Evolutionary conservation across 2,888 invertebrate species (phyloP).

Genomic region (Griposia aprilina): DNA sequence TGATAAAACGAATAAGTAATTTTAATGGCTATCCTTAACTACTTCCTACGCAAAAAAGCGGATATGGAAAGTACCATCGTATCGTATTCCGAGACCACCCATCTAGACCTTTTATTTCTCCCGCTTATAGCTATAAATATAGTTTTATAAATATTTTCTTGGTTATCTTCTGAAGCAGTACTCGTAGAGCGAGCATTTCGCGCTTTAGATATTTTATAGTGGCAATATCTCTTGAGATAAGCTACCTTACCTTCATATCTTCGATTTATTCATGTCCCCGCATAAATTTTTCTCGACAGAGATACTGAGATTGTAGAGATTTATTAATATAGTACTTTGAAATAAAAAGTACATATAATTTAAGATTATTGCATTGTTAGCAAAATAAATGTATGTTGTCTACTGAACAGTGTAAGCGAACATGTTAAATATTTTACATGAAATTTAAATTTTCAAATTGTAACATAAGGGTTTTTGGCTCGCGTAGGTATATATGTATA

Average conservation of each 20-base stretch:
- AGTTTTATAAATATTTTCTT: conserved; percentile 69
- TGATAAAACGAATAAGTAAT: conserved; percentile 45
- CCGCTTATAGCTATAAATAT: conserved; percentile 61
- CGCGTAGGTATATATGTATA: not conserved
- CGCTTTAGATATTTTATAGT: conserved; percentile 83
- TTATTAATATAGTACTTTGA: conserved; percentile 45
- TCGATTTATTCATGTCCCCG: conserved; percentile 88
- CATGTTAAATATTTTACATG: not conserved
- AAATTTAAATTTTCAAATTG: not conserved
- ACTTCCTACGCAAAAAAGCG: conserved; percentile 51
- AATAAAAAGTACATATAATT: conserved; percentile 36
- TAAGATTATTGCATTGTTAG: conserved; percentile 12
- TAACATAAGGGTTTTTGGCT: not conserved
- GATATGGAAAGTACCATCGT: conserved; percentile 42
- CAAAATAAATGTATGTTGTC: conserved; percentile 12
- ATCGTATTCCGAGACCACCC: conserved; percentile 53
- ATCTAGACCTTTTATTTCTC: conserved; percentile 52
- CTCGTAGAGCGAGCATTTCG: conserved; percentile 70
- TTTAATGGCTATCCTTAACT: conserved; percentile 46
- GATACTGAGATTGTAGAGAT: conserved; percentile 66
- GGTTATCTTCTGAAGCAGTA: conserved; percentile 71
- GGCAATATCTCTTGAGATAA: conserved; percentile 86
- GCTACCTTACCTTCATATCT: conserved; percentile 84
- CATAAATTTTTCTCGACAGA: conserved; percentile 83
- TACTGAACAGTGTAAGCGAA: not conserved